Evolutionary conservation across 2,113 vertebrate genomes (phyloP).

Genomic region (Jacana jacana): DNA sequence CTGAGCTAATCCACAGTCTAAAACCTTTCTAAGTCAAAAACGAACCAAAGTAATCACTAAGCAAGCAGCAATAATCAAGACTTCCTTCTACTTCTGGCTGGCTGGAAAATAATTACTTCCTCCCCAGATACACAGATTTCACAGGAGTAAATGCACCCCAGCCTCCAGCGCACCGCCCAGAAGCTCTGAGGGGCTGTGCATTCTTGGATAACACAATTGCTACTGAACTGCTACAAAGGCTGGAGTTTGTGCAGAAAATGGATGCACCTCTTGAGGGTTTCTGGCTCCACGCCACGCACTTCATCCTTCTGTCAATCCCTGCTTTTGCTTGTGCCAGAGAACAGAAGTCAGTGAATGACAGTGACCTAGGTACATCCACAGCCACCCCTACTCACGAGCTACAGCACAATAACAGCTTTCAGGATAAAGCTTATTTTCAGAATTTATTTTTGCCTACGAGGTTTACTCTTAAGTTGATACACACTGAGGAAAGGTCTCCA

Average conservation of each 20-base stretch:
- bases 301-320: conserved; percentile 36
- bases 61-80: background rate
- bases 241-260: background rate
- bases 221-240: background rate
- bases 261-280: conserved; percentile 10
- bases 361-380: background rate
- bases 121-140: background rate
- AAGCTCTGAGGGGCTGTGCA: background rate
- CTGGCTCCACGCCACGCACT: conserved; percentile 27
- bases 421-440: background rate
- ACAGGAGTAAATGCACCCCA: background rate
- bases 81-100: background rate
- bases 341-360: background rate
- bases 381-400: background rate
- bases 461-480: background rate
- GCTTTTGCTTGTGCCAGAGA: background rate
- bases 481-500: background rate
- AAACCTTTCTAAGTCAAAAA: background rate
- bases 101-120: background rate
- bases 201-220: background rate
- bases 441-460: background rate
- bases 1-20: background rate
- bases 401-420: background rate
- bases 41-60: background rate
- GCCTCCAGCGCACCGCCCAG: background rate